A percentile compares a stretch with the other conserved stretches of the same genome.
These are phyloP conservation scores for Hippoglossus hippoglossus DNA, from an alignment of 2,797 vertebrate species.

Conservation along the genomic window DNA sequence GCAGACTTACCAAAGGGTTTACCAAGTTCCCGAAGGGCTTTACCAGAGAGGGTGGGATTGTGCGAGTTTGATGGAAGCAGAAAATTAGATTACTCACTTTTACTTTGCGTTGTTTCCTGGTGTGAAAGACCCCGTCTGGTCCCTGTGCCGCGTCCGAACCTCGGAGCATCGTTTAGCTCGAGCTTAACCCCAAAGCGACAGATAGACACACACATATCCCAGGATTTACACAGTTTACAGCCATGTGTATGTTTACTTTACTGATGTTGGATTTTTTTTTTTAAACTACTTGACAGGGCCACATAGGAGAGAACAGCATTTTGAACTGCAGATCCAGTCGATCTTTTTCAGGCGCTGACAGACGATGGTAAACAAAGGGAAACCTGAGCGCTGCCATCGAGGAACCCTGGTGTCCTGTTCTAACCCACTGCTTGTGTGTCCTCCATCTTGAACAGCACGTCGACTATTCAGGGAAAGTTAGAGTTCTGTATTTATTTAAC, in stretches of 20 bases:
- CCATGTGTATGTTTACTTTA: background rate
- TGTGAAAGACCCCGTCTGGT: slow-evolving; percentile 42
- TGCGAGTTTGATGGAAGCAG: slow-evolving; percentile 68
- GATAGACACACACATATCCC: background rate
- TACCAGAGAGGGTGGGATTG: slow-evolving; percentile 52
- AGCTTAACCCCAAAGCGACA: background rate
- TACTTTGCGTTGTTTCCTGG: slow-evolving; percentile 56
- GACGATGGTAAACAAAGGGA: slow-evolving; percentile 59
- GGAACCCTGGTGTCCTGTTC: slow-evolving; percentile 70
- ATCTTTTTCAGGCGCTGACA: slow-evolving; percentile 19
- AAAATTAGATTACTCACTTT: slow-evolving; percentile 77
- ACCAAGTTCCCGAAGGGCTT: slow-evolving; percentile 65
- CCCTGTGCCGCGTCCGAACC: slow-evolving; percentile 31
- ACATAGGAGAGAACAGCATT: slow-evolving; percentile 1
- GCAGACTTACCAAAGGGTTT: slow-evolving; percentile 63
- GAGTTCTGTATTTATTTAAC: too few relatives aligned
- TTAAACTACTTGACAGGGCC: background rate
- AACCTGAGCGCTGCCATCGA: slow-evolving; percentile 56
- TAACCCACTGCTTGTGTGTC: slow-evolving; percentile 5
- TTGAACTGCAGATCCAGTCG: slow-evolving; percentile 3
- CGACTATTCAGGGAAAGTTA: background rate
- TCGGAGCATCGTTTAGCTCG: background rate
- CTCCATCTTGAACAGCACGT: background rate
- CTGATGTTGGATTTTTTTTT: background rate
- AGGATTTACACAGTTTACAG: background rate